These are phyloP conservation scores for Actinia tenebrosa DNA, from an alignment of 64 coral and sea anemone species.

Conservation along the genomic window DNA sequence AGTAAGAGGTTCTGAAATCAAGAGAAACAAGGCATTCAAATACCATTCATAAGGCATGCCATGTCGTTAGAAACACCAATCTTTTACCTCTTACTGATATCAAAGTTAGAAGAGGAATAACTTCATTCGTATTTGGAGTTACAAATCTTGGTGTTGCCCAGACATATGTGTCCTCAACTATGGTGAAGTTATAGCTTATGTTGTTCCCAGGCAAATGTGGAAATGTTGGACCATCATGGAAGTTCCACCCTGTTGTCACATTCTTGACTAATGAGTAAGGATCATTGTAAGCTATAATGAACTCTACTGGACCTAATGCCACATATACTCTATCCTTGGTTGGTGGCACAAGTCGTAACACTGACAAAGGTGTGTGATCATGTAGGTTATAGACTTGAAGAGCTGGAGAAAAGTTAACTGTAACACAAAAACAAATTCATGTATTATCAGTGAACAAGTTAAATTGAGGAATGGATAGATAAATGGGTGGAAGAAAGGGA, in stretches of 20 bases:
- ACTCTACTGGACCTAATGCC: neutral
- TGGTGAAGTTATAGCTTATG: neutral
- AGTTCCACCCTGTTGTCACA: slow-evolving; percentile 9
- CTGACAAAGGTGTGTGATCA: neutral
- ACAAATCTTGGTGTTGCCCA: slow-evolving; percentile 1
- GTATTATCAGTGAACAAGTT: neutral
- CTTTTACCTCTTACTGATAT: neutral
- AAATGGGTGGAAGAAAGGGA: neutral
- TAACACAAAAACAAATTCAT: neutral
- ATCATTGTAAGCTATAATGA: neutral
- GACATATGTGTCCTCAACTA: neutral
- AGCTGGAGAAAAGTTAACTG: neutral
- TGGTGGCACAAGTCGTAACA: neutral
- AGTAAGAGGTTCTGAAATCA: neutral
- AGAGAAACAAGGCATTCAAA: neutral
- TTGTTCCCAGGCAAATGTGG: neutral
- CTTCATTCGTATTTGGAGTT: neutral
- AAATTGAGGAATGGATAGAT: neutral
- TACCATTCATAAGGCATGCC: too few relatives aligned
- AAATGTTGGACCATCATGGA: neutral
- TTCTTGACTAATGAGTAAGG: slow-evolving; percentile 10
- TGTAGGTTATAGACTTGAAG: neutral
- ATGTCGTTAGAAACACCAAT: neutral
- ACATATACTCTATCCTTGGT: neutral
- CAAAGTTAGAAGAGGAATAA: neutral